A percentile compares a stretch with the other conserved stretches of the same genome.
Evolutionary conservation across 2,888 invertebrate genomes (phyloP).

Genomic region (Catocala fraxini): DNA sequence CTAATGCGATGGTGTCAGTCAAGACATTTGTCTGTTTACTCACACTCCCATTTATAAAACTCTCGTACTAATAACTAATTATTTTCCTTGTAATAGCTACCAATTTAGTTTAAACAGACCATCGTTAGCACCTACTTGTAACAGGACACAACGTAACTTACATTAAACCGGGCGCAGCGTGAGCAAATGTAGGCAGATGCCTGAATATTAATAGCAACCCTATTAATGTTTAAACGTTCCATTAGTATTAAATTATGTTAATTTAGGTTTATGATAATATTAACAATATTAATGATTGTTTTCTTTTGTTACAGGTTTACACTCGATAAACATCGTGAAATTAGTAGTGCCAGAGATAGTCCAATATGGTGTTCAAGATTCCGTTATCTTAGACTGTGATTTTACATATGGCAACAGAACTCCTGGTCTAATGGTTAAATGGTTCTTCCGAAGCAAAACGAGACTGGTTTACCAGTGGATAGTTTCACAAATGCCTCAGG

Average conservation of each 20-base stretch:
- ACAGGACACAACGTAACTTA: too few relatives aligned
- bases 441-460: slow-evolving; percentile 91
- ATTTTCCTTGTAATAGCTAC: too few relatives aligned
- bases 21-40: slow-evolving; percentile 44
- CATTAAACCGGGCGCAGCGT: slow-evolving; percentile 14
- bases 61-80: too few relatives aligned
- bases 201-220: slow-evolving; percentile 37
- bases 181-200: slow-evolving; percentile 32
- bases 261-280: slow-evolving; percentile 10
- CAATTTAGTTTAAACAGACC: too few relatives aligned
- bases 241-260: slow-evolving; percentile 33
- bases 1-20: slow-evolving; percentile 66
- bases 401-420: slow-evolving; percentile 89
- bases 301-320: slow-evolving; percentile 83
- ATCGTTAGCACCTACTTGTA: too few relatives aligned
- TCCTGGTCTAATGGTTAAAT: slow-evolving; percentile 91
- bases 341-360: slow-evolving; percentile 89
- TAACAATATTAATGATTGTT: slow-evolving; percentile 28
- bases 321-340: slow-evolving; percentile 88
- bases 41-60: too few relatives aligned
- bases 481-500: slow-evolving; percentile 89
- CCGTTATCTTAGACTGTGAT: slow-evolving; percentile 92
- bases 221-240: slow-evolving; percentile 31
- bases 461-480: slow-evolving; percentile 94
- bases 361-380: slow-evolving; percentile 88